Base-by-base conservation (phyloP, 2,888 invertebrate genomes). In the Augiades crinisus region DNA sequence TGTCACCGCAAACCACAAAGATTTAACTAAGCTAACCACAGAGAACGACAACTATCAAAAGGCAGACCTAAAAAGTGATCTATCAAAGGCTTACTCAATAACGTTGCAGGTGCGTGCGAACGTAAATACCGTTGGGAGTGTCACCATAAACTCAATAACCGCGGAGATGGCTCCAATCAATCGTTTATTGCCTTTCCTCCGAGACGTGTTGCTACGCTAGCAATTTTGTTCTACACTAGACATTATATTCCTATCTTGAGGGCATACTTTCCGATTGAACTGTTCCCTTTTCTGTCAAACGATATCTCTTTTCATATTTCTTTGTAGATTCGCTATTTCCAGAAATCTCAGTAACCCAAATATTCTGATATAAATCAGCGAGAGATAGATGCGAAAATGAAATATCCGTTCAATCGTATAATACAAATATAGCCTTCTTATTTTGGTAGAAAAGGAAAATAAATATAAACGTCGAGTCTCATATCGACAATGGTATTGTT, bases 91-190 rank as follows among this genome's bases (percentile, higher is more conserved):
- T 5, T 8, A 24, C 6, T 5, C 5, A 6, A 17, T 12, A 21
- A n/a, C 8, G 33, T 44, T 24, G 24, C 12, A 8, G 16, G n/a
- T 3, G 5, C 10, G 10, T 22, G 33, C n/a, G 36, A 36, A 7
- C 34, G 24, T 22, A 46, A 16, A 36, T 36, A 13, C 27, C 13
- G 19, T n/a, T 37, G 34, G 46, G 27, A 37, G 46, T 37, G 24
- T 46, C 36, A 27, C 17, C 46, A 5, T 36, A 47, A 37, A 47
- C 12, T 30, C 47, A 38, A 37, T 37, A 47, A 47, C 13, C 40
- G 13, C 46, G 21, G 37, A 47, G 38, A 47, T 47, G 47, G n/a
- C 36, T 36, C 10, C 19, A 47, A 47, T 38, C 37, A 47, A 47
- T 47, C 47, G 30, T 30, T 47, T 37, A 47, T 38, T 47, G 47